phyloP scores from a whole-genome alignment of 2,113 vertebrate genomes.

The Conger conger region DNA sequence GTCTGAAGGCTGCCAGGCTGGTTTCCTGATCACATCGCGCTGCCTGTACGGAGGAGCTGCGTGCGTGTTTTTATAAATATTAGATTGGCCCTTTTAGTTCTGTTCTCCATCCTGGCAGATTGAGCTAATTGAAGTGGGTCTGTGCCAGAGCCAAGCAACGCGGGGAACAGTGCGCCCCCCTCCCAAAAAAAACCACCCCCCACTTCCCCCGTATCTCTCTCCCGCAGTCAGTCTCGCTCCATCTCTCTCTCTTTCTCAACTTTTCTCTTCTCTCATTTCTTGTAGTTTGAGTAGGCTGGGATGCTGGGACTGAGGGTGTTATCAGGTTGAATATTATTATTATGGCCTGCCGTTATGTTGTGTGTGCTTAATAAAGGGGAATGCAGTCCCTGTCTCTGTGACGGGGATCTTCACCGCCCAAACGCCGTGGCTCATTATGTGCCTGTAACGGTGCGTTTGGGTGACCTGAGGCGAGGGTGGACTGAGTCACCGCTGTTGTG shows the following conservation, averaged over 20 bases:
- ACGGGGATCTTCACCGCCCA: constrained; percentile 8
- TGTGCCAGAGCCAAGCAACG: constrained; percentile 34
- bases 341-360: too few relatives aligned
- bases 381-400: too few relatives aligned
- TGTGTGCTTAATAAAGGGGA: too few relatives aligned
- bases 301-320: too few relatives aligned
- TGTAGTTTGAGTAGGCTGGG: too few relatives aligned
- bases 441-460: constrained; percentile 23
- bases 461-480: background rate
- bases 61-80: constrained; percentile 37
- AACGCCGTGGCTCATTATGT: background rate
- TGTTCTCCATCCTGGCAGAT: constrained; percentile 36
- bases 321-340: too few relatives aligned
- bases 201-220: constrained; percentile 12
- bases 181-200: constrained; percentile 21
- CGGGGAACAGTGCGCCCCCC: constrained; percentile 14
- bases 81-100: constrained; percentile 43
- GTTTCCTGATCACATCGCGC: constrained; percentile 25
- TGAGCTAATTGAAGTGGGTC: constrained; percentile 51
- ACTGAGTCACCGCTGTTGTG: too few relatives aligned
- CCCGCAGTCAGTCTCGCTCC: constrained; percentile 12
- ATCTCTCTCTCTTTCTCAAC: constrained; percentile 8
- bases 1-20: constrained; percentile 26
- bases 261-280: constrained; percentile 6
- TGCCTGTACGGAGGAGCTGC: background rate